Evolutionary conservation across 2,797 vertebrate genomes (phyloP).

Genomic region (Microcaecilia unicolor): DNA sequence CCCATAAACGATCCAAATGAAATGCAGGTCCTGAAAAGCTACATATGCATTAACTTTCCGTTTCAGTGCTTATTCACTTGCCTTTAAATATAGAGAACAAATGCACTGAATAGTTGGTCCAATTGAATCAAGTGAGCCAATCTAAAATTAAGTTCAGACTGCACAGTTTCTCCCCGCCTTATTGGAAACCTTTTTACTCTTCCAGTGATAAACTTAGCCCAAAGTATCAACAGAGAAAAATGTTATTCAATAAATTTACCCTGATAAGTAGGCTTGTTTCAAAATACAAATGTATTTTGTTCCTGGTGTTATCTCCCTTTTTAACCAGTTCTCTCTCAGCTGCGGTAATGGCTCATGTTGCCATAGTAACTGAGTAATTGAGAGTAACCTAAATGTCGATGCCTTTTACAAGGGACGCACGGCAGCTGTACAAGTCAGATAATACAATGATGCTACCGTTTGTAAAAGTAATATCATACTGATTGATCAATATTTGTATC

Average conservation of each 20-base stretch:
- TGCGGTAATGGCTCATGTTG: neutral
- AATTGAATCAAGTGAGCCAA: neutral
- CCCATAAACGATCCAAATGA: too few relatives aligned
- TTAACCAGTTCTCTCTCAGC: slow-evolving; percentile 1
- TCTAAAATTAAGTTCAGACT: too few relatives aligned
- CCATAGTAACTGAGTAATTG: slow-evolving; percentile 11
- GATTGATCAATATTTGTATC: neutral
- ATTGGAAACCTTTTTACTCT: too few relatives aligned
- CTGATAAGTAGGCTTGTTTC: too few relatives aligned
- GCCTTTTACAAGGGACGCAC: neutral
- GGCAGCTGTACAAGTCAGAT: neutral
- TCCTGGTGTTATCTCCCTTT: neutral
- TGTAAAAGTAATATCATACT: neutral
- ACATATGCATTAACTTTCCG: too few relatives aligned
- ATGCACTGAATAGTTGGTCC: neutral
- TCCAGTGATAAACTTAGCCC: too few relatives aligned
- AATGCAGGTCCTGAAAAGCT: too few relatives aligned
- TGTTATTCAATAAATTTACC: too few relatives aligned
- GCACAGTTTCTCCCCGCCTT: too few relatives aligned
- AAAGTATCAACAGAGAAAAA: too few relatives aligned
- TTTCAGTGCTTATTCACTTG: too few relatives aligned
- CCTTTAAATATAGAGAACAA: neutral
- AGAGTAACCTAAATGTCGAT: slow-evolving; percentile 6
- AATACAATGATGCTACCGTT: neutral
- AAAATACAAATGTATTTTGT: neutral